These are phyloP conservation scores for Danaus melanippus DNA, from an alignment of 1,140 invertebrate species.

Conservation along the genomic window DNA sequence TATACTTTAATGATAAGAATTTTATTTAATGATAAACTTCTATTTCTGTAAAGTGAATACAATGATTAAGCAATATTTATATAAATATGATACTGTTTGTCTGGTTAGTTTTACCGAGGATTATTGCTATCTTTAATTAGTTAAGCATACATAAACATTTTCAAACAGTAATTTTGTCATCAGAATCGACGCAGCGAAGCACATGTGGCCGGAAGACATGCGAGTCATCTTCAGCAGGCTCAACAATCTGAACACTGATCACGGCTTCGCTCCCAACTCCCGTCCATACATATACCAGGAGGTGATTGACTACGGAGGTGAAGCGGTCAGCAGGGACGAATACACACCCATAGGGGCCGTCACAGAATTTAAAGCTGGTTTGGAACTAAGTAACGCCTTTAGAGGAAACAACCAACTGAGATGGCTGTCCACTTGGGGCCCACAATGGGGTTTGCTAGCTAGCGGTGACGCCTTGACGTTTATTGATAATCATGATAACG, in stretches of 20 bases:
- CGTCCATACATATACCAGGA: constrained; percentile 85
- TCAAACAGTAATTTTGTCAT: not conserved
- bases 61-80: too few relatives aligned
- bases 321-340: constrained; percentile 77
- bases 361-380: constrained; percentile 78
- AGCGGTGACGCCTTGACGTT: constrained; percentile 75
- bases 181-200: constrained; percentile 82
- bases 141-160: too few relatives aligned
- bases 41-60: too few relatives aligned
- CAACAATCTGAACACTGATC: constrained; percentile 74
- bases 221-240: constrained; percentile 74
- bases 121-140: too few relatives aligned
- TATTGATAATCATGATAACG: constrained; percentile 77
- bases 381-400: constrained; percentile 61
- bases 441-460: constrained; percentile 73
- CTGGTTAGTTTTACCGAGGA: too few relatives aligned
- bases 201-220: constrained; percentile 86
- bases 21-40: too few relatives aligned
- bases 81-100: too few relatives aligned
- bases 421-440: constrained; percentile 71
- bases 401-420: constrained; percentile 55
- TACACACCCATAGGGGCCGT: constrained; percentile 79
- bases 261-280: constrained; percentile 74
- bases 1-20: too few relatives aligned
- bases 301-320: constrained; percentile 83